A percentile compares a stretch with the other conserved stretches of the same genome.
These are phyloP conservation scores for Limnothrissa miodon DNA, from an alignment of 2,113 vertebrate genomes.

Conservation along the genomic window DNA sequence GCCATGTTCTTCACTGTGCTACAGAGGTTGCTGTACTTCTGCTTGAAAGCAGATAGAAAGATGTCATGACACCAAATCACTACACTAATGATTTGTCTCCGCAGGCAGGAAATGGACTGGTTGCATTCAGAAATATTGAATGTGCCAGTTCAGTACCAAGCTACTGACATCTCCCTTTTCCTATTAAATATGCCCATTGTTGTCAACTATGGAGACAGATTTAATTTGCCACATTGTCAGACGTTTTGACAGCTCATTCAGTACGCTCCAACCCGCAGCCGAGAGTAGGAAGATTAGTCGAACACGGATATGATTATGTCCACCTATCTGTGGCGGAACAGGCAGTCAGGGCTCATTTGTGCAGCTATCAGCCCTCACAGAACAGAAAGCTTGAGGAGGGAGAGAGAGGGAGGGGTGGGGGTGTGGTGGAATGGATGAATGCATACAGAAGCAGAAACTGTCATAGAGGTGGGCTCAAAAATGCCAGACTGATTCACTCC, in stretches of 20 bases:
- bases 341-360: conserved; percentile 20
- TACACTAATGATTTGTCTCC: neutral
- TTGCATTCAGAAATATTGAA: neutral
- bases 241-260: conserved; percentile 5
- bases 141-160: neutral
- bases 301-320: conserved; percentile 13
- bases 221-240: conserved; percentile 17
- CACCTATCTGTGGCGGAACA: conserved; percentile 18
- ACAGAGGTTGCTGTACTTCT: neutral
- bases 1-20: neutral
- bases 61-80: neutral
- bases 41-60: conserved; percentile 6
- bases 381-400: neutral
- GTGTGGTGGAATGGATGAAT: neutral
- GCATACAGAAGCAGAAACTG: neutral
- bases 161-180: neutral
- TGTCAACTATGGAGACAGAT: neutral
- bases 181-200: conserved; percentile 18
- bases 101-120: neutral
- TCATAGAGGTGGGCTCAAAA: neutral
- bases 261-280: neutral
- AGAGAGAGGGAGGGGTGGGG: neutral
- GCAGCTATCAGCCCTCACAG: conserved; percentile 9
- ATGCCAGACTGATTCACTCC: neutral
- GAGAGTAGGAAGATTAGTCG: conserved; percentile 11